phyloP scores from a whole-genome alignment of 1,140 invertebrate species.

The Drosophila ogumai region DNA sequence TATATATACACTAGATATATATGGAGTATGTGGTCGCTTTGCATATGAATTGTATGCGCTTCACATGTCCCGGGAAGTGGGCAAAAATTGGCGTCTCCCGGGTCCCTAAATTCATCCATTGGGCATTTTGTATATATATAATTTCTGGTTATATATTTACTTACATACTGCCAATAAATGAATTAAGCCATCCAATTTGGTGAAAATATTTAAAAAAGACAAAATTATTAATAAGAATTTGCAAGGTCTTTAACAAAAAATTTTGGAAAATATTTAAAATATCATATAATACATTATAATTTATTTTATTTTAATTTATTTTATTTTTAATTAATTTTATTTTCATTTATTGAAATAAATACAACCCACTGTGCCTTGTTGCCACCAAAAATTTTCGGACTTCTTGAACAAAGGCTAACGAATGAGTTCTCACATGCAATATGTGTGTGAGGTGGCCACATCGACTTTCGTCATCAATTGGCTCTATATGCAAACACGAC shows the following conservation, averaged over 20 bases:
- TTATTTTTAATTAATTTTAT: too few species aligned
- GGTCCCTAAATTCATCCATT: neutral
- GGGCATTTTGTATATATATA: neutral
- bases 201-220: neutral
- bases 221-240: too few species aligned
- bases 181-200: neutral
- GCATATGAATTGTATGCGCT: conserved; percentile 74
- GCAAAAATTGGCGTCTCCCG: neutral
- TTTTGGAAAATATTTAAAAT: neutral
- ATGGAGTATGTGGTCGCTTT: conserved; percentile 41
- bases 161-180: neutral
- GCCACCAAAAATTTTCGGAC: conserved; percentile 56
- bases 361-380: conserved; percentile 27
- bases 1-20: conserved; percentile 6
- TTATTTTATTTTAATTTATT: too few species aligned
- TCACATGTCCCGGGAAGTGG: conserved; percentile 39
- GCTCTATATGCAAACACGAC: conserved; percentile 55
- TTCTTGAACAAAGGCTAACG: conserved; percentile 66
- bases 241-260: neutral
- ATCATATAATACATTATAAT: neutral
- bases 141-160: neutral
- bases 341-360: neutral
- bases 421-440: conserved; percentile 76
- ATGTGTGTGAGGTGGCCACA: conserved; percentile 44
- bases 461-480: conserved; percentile 76